Evolutionary conservation across 2,888 invertebrate species (phyloP), one percentile per base, ranked within the genome.

Genomic region (Pyrrhia umbra): DNA sequence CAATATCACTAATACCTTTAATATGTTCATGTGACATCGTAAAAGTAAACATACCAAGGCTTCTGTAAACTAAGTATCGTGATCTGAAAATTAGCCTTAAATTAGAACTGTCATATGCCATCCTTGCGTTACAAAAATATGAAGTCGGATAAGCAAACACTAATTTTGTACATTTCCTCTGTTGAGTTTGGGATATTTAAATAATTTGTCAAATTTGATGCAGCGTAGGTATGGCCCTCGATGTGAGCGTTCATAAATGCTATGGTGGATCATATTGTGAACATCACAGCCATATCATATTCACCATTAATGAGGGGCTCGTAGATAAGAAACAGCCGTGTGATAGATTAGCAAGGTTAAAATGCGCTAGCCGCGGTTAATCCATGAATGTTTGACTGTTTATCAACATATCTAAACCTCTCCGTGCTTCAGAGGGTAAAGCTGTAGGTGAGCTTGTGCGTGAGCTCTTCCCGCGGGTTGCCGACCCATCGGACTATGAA

Each of bases 1-100:
- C 27, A 50, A 18, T 61, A 58, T 39, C 49, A 60, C 59, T 73
- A 68, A 70, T 68, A 67, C 66, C 56, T 61, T 69, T 72, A 68
- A 66, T 72, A 65, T 62, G 56, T 68, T 77, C 71, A 79, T 79
- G 81, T 82, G 83, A 84, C 83, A 85, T 75, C 77, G 79, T 74
- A 30, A 74, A 83, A 83, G 79, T 75, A 84, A 85, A 88, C 78
- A 87, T 66, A 58, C 59, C 75, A 77, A 77, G 83, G 76, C 81
- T 82, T 78, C 80, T 68, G 77, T 64, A 70, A 79, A 85, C 71
- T 59, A 47, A 51, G 69, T 67, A 70, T 85, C 92, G 92, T 92
- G 92, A 88, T 85, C 74, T 75, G 68, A 78, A 85, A 89, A 90
- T 92, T 92, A 92, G 90, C 80, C 73, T 79, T 71, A 86, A 88